Evolutionary conservation across 2,888 invertebrate species (phyloP), one percentile per base, ranked within the genome.

Genomic region (Heliconius charithonia): DNA sequence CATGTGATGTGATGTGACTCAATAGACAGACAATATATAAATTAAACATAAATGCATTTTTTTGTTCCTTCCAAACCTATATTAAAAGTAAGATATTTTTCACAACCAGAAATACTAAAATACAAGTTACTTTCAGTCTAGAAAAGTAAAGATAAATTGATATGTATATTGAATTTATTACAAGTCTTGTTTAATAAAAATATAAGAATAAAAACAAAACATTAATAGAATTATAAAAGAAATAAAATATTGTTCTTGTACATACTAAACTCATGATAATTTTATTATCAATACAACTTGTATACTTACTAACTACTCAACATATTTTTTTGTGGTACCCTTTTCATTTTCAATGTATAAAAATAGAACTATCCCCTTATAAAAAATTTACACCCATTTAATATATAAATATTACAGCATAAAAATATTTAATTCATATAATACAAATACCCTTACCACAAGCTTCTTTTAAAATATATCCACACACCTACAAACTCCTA

Each of bases 11-110:
- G 85, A 87, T 85, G 88, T 86, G 89, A 86, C 89, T 90, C 88
- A 90, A 93, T 91, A 91, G 84, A 93, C 93, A 92, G 93, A 92
- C 91, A 93, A 92, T 93, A 93, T 92, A 86, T 90, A 88, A 86
- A 83, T 82, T 82, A 82, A 82, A 83, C 78, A 65, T 82, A 41
- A 37, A 83, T 76, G 56, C 45, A 76, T 69, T 79, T 83, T 84
- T 85, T 85, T 83, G 86, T 87, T 85, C 76, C 75, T 62, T 62
- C 41, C n/a, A 67, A 29, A 29, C 29, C 29, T 75, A 75, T 80
- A 83, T 79, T 79, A 82, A 81, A 67, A 19, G 59, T 59, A 72
- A 67, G 22, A 2, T 22, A 65, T 22, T 27, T 13, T 72, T 59
- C 25, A 72, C 56, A 72, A 72, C 29, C 72, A n/a, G 12, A 19